Conservation (phyloP, 1,140 invertebrate genomes). For the Chironomus tepperi region DNA sequence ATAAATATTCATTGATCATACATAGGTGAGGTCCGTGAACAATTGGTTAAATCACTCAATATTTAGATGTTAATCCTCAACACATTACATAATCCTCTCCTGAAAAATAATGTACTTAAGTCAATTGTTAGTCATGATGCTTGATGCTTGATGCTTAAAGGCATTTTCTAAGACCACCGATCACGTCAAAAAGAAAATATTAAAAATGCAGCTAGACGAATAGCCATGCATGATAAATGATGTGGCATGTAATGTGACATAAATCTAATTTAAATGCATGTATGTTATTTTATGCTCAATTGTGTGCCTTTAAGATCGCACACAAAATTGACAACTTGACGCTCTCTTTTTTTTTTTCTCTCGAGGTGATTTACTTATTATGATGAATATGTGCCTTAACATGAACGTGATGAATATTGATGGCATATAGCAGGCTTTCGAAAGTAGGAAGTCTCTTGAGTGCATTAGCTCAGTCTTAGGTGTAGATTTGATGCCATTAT, state of each 20-base stretch:
- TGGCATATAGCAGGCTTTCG: background rate
- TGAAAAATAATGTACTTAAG: no score
- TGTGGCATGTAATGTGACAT: background rate
- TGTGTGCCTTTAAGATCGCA: background rate
- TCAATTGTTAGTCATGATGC: no score
- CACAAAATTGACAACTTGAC: constrained; percentile 9
- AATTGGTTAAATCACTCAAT: no score
- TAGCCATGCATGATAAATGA: background rate
- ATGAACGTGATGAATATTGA: background rate
- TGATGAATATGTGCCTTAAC: background rate
- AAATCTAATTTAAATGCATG: constrained; percentile 14
- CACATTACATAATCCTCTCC: no score
- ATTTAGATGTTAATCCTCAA: no score
- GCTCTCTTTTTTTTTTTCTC: background rate
- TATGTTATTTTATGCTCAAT: constrained; percentile 1
- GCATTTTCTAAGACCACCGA: no score
- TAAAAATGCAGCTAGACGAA: background rate
- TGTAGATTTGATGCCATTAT: background rate
- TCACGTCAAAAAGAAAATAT: no score
- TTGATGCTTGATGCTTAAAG: no score
- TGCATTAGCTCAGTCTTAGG: background rate
- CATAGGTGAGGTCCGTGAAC: no score
- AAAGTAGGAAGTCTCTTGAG: background rate
- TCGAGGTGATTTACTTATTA: background rate
- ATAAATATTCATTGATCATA: no score